A percentile compares a stretch with the other conserved stretches of the same genome.
phyloP scores from a whole-genome alignment of 2,888 invertebrate species.

The Cataglyphis altisquamis region DNA sequence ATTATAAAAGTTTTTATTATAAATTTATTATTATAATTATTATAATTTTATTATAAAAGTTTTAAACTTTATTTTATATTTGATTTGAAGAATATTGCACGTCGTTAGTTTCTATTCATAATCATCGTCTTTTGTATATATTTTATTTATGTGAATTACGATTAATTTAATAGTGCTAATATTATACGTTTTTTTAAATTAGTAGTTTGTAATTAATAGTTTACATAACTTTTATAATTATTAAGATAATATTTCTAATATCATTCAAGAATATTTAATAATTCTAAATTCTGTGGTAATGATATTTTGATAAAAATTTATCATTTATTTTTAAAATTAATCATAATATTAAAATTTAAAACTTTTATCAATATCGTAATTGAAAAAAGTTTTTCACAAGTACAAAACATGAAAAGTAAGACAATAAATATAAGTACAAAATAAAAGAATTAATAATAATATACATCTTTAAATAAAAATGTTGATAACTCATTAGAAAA shows the following conservation, averaged over 20 bases:
- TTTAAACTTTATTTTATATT: neutral
- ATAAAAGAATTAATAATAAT: neutral
- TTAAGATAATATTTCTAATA: neutral
- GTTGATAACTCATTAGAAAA: neutral
- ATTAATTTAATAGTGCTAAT: neutral
- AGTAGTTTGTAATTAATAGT: neutral
- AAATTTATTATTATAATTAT: no score
- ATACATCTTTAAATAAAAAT: neutral
- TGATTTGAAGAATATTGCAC: neutral
- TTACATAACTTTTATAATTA: constrained; percentile 4
- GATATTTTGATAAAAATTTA: neutral
- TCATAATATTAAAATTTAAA: neutral
- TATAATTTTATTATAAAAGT: no score
- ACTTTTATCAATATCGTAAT: neutral
- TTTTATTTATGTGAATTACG: neutral
- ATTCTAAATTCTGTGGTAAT: neutral
- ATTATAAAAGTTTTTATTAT: no score
- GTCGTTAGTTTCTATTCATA: neutral
- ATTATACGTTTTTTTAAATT: neutral
- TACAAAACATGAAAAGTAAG: neutral
- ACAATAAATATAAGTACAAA: neutral
- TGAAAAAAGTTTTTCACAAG: neutral
- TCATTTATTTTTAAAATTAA: no score
- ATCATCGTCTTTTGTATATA: neutral
- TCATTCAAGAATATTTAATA: neutral